These are phyloP conservation scores for Gymnobelideus leadbeateri DNA, from an alignment of 2,113 vertebrate species.

Conservation along the genomic window DNA sequence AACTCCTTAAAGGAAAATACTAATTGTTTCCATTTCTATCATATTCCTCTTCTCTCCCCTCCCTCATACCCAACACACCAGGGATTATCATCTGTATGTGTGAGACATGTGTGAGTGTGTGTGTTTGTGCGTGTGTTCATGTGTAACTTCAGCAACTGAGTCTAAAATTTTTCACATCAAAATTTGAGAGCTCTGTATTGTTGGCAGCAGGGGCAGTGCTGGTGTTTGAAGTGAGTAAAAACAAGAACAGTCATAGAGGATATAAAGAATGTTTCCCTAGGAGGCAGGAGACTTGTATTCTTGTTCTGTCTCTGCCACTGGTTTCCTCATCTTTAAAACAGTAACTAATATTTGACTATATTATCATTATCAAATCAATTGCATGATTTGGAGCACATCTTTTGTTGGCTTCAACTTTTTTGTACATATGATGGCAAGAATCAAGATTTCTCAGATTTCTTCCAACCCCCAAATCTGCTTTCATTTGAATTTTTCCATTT, in stretches of 20 bases:
- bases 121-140: background rate
- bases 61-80: background rate
- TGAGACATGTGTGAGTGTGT: background rate
- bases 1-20: background rate
- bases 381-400: background rate
- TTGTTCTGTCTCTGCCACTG: background rate
- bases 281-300: background rate
- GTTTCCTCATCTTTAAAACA: background rate
- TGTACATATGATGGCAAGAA: background rate
- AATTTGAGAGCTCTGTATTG: background rate
- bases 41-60: background rate
- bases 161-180: background rate
- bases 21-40: background rate
- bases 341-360: background rate
- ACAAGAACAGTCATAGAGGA: background rate
- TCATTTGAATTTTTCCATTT: conserved; percentile 2
- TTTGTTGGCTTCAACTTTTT: background rate
- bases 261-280: background rate
- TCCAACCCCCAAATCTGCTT: background rate
- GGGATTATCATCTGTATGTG: background rate
- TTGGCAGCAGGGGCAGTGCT: background rate
- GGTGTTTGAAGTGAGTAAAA: background rate
- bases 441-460: background rate
- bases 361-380: background rate
- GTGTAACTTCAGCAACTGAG: background rate